phyloP scores from a whole-genome alignment of 2,888 invertebrate species.

The Apotomis capreana region DNA sequence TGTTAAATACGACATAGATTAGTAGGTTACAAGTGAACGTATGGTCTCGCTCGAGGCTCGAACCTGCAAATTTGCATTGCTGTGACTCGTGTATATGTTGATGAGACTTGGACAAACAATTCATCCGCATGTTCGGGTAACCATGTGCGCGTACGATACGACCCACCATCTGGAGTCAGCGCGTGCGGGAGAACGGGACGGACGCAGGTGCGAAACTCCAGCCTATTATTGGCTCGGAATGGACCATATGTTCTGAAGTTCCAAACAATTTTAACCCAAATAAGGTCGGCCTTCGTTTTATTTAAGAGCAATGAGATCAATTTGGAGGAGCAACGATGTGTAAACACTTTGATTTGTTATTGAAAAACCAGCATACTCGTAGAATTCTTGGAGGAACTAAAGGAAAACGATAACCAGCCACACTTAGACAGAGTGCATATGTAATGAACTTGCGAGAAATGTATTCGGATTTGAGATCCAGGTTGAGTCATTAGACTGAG shows the following conservation, averaged over 20 bases:
- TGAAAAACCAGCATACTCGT: neutral
- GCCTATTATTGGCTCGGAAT: slow-evolving; percentile 59
- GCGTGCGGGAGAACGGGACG: slow-evolving; percentile 74
- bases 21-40: slow-evolving; percentile 1
- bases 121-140: slow-evolving; percentile 1
- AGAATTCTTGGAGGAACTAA: neutral
- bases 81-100: neutral
- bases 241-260: slow-evolving; percentile 69
- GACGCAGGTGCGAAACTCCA: slow-evolving; percentile 74
- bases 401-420: slow-evolving; percentile 1
- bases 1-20: neutral
- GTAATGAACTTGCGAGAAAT: slow-evolving; percentile 29
- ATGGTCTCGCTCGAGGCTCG: neutral
- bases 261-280: slow-evolving; percentile 37
- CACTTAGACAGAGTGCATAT: neutral
- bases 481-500: slow-evolving; percentile 60
- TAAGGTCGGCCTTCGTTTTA: slow-evolving; percentile 18
- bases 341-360: neutral
- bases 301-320: slow-evolving; percentile 11
- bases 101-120: neutral
- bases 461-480: slow-evolving; percentile 40
- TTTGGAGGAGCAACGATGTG: slow-evolving; percentile 6
- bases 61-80: neutral
- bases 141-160: slow-evolving; percentile 29
- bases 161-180: slow-evolving; percentile 65